Evolutionary conservation across 2,888 invertebrate genomes (phyloP).

Genomic region (Acleris laterana): DNA sequence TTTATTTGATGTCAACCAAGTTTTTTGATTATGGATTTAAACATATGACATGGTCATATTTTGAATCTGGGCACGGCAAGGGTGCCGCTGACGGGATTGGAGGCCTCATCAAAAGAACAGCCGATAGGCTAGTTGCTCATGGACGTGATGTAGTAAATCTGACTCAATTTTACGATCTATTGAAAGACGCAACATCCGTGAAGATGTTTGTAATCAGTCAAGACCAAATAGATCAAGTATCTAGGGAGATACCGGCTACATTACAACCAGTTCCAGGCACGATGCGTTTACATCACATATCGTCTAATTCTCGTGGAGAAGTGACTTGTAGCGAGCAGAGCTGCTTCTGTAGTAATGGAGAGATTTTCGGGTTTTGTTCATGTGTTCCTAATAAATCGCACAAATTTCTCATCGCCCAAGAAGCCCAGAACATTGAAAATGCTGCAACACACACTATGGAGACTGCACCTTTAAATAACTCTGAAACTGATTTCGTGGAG

Average conservation of each 20-base stretch:
- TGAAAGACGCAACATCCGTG: slow-evolving; percentile 31
- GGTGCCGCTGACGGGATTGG: slow-evolving; percentile 41
- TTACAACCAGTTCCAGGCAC: slow-evolving; percentile 19
- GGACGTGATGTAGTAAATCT: slow-evolving; percentile 37
- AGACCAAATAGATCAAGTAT: slow-evolving; percentile 21
- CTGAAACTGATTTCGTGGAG: slow-evolving; percentile 35
- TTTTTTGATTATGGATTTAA: slow-evolving; percentile 39
- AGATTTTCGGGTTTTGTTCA: slow-evolving; percentile 34
- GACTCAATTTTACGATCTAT: slow-evolving; percentile 38
- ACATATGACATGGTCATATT: slow-evolving; percentile 29
- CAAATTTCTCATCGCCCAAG: slow-evolving; percentile 30
- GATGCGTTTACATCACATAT: slow-evolving; percentile 35
- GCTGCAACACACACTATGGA: slow-evolving; percentile 29
- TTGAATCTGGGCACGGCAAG: slow-evolving; percentile 41
- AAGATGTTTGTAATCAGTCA: slow-evolving; percentile 35
- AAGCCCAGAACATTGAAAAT: slow-evolving; percentile 35
- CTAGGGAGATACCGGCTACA: slow-evolving; percentile 18
- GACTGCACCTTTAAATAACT: slow-evolving; percentile 33
- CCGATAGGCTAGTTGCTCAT: slow-evolving; percentile 37
- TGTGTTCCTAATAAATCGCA: slow-evolving; percentile 31
- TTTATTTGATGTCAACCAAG: slow-evolving; percentile 48
- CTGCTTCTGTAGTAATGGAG: slow-evolving; percentile 34
- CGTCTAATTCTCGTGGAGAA: slow-evolving; percentile 34
- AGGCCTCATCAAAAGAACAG: slow-evolving; percentile 34
- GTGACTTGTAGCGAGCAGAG: slow-evolving; percentile 30